Conservation (phyloP, 2,797 vertebrate genomes). For the Champsocephalus gunnari region DNA sequence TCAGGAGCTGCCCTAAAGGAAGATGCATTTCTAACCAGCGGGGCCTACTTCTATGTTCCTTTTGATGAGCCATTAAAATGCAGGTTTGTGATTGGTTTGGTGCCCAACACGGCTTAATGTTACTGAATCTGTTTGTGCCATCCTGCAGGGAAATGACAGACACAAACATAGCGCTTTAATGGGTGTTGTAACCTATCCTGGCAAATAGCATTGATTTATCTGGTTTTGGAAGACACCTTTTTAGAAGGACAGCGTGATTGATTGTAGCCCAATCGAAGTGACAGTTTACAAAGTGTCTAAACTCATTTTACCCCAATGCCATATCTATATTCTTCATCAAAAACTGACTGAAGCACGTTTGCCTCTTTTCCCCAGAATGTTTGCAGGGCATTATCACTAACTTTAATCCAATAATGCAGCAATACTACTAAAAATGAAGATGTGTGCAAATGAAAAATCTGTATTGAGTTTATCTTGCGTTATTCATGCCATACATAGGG, state of each 20-base stretch:
- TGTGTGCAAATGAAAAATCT: slow-evolving; percentile 38
- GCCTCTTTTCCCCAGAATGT: background rate
- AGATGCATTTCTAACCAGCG: slow-evolving; percentile 38
- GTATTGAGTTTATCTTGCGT: slow-evolving; percentile 52
- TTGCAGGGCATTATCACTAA: background rate
- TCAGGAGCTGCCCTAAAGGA: slow-evolving; percentile 51
- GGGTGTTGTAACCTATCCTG: no score
- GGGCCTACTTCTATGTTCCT: slow-evolving; percentile 11
- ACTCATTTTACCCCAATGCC: slow-evolving; percentile 35
- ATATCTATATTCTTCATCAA: slow-evolving; percentile 28
- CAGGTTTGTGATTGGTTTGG: background rate
- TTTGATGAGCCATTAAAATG: background rate
- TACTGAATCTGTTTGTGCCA: background rate
- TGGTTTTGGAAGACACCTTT: slow-evolving; percentile 14
- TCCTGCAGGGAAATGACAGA: background rate
- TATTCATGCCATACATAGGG: slow-evolving; percentile 28
- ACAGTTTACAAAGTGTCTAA: slow-evolving; percentile 39
- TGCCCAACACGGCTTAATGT: background rate
- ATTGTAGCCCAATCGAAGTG: slow-evolving; percentile 18
- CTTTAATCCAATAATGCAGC: background rate
- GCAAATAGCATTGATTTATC: background rate
- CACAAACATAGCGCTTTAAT: background rate
- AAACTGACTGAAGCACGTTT: background rate
- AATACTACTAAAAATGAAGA: slow-evolving; percentile 29
- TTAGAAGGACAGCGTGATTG: slow-evolving; percentile 10